These are phyloP conservation scores for Gastrophryne carolinensis DNA, from an alignment of 2,797 vertebrate species.

Conservation along the genomic window DNA sequence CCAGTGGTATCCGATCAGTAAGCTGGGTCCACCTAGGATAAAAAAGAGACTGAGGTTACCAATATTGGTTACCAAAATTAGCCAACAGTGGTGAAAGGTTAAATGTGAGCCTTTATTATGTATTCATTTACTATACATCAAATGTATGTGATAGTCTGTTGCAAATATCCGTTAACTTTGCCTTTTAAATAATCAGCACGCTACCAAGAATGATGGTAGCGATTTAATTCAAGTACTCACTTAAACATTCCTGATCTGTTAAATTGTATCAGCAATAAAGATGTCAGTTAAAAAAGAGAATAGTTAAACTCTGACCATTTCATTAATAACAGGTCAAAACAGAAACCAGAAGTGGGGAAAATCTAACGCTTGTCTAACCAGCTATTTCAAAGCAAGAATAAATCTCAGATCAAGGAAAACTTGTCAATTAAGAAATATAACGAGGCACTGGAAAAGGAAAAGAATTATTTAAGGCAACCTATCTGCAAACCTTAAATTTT, in stretches of 20 bases:
- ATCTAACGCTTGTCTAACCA: conserved; percentile 64
- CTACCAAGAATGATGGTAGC: conserved; percentile 49
- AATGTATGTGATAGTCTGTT: conserved; percentile 53
- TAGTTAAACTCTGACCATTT: conserved; percentile 57
- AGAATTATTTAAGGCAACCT: conserved; percentile 63
- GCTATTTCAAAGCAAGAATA: conserved; percentile 65
- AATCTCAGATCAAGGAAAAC: conserved; percentile 58
- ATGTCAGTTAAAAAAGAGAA: conserved; percentile 36
- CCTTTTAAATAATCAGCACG: conserved; percentile 50
- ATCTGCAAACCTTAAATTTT: conserved; percentile 52
- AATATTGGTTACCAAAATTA: no score
- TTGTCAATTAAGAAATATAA: conserved; percentile 63
- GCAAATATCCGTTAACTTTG: conserved; percentile 16
- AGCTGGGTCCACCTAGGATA: no score
- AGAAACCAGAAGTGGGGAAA: conserved; percentile 43
- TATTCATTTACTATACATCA: conserved; percentile 29
- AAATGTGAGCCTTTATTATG: no score
- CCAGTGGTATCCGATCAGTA: no score
- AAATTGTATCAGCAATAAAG: conserved; percentile 51
- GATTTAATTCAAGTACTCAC: conserved; percentile 48
- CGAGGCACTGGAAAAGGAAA: conserved; percentile 58
- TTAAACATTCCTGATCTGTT: conserved; percentile 27
- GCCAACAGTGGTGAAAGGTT: no score
- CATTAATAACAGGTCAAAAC: conserved; percentile 58
- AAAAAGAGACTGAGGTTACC: no score